Base-by-base conservation (phyloP, 2,113 vertebrate species). In the Strix uralensis region DNA sequence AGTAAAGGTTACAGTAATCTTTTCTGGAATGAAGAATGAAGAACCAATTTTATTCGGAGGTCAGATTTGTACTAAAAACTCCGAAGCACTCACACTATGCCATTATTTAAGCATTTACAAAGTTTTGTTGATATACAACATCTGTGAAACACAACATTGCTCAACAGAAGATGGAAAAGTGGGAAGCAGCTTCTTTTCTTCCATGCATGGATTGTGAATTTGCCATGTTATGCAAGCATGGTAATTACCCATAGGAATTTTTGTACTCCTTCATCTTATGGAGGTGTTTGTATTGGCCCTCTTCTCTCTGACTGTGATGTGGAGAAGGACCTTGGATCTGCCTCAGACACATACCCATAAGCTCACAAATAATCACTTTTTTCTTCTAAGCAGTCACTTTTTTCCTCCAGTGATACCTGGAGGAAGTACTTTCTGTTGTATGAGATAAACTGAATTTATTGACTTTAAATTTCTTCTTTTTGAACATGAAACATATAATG, bases 1-100 rank as follows among this genome's bases (percentile, higher is more conserved):
- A 65, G 69, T 91, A 87, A 91, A 90, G 87, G 96, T 95, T 86
- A 34, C 8, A 25, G 96, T 61, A 82, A 83, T 96, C 71, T 94
- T 94, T 89, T 74, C 69, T 38, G 71, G 87, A 96, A 96, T 51
- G 44, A 79, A 88, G 72, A 89, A 58, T 61, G 49, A 65, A 55
- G 90, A 96, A 84, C 58, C 66, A 72, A 91, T 97, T 95, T 94
- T 94, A 95, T 91, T 96, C 93, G n/a, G 70, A 96, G 87, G 82
- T 89, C 87, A 94, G 46, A 57, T 89, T 73, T 52, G 13, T 91
- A 96, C 80, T 92, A 91, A 95, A 91, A 65, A 22, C 52, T 93
- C 79, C 54, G 81, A 70, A 66, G 72, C 46, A 40, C 84, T 66
- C 42, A 34, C 71, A 52, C 63, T 54, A 8, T 66, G 34, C 87